Evolutionary conservation across 1,140 invertebrate species (phyloP), one percentile per base, ranked within the genome.

Genomic region (Heliconius eleuchia): DNA sequence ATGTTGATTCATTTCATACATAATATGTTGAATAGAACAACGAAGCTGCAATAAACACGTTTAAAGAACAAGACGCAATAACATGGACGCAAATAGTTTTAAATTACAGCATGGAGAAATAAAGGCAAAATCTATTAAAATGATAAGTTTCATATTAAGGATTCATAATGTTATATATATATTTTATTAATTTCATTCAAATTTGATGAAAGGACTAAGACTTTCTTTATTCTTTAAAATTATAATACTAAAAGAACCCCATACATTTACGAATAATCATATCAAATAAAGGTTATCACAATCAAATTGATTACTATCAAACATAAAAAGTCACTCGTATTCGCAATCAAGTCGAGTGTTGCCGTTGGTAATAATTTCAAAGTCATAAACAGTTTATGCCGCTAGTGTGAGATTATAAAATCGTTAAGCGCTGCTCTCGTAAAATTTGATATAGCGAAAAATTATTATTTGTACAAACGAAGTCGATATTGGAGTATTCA

Each of bases 401-500:
- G 39, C 81, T 85, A 86, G 83, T 83, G 85, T 87, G 87, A 86
- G 87, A 86, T 86, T 87, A 87, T 88, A 88, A 88, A 89, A 86
- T 85, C 84, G 84, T 87, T 85, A 87, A 89, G 81, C 72, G 82
- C 78, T 79, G 76, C 82, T 80, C 83, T 87, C 86, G 82, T 91
- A 89, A 91, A 91, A 89, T 83, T 89, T 88, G 85, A 88, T 89
- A 86, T 86, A 87, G 86, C 88, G 85, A 89, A 88, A 87, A 87
- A 88, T 87, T 89, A 88, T 88, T 90, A 89, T 84, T 85, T 83
- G 83, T 84, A 84, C 85, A 85, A 74, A 80, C 78, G 80, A 85
- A 84, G 86, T 87, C 83, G 85, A 85, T 87, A 83, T 92, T 86
- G 89, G 87, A 86, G 78, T 93, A 86, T 90, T 90, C 84, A 87